These are phyloP conservation scores for Xanthia togata DNA, from an alignment of 2,888 invertebrate genomes.

Conservation along the genomic window DNA sequence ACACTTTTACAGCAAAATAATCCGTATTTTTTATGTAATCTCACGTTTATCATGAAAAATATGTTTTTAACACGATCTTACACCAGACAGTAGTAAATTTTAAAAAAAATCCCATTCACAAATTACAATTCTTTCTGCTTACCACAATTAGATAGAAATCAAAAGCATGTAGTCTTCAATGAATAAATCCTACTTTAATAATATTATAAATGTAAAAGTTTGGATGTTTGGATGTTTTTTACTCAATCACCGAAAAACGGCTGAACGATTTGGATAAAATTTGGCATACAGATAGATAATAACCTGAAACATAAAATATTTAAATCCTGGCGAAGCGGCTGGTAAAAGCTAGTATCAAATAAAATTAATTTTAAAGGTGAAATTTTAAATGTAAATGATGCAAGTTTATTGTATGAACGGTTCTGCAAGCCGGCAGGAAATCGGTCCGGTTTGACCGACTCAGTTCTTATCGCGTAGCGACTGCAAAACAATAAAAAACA, in stretches of 20 bases:
- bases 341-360: constrained; percentile 18
- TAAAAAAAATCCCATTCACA: too few relatives aligned
- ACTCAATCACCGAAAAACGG: too few relatives aligned
- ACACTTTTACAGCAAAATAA: background rate
- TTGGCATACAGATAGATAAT: too few relatives aligned
- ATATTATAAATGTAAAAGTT: too few relatives aligned
- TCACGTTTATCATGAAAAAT: constrained; percentile 22
- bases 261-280: too few relatives aligned
- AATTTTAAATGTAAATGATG: constrained; percentile 61
- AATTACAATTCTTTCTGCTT: too few relatives aligned
- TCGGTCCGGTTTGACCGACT: constrained; percentile 76
- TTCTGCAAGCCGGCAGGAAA: constrained; percentile 71
- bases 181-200: too few relatives aligned
- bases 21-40: constrained; percentile 11
- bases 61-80: constrained; percentile 16
- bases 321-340: too few relatives aligned
- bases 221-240: too few relatives aligned
- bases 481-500: constrained; percentile 61
- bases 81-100: background rate
- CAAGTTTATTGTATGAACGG: constrained; percentile 66
- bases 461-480: constrained; percentile 67
- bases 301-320: too few relatives aligned
- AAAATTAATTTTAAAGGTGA: constrained; percentile 49
- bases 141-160: too few relatives aligned
- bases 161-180: too few relatives aligned